phyloP scores from a whole-genome alignment of 2,113 vertebrate genomes.

The Notarius lentiginosus region DNA sequence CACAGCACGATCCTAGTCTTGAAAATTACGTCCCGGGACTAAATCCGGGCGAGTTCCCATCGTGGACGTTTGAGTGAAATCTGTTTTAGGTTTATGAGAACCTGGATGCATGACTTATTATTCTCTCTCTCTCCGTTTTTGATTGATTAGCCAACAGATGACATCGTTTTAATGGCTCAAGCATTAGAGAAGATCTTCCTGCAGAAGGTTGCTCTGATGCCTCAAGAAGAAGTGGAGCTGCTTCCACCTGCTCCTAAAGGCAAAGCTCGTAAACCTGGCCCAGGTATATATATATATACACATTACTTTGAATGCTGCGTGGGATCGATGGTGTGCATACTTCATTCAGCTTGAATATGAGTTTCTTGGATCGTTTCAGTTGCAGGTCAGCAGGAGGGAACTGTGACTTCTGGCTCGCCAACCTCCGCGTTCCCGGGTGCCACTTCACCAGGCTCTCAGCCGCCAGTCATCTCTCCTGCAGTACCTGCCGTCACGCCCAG shows the following conservation, averaged over 20 bases:
- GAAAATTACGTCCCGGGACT: not conserved
- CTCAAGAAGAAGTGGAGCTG: constrained; percentile 86
- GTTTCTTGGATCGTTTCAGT: not conserved
- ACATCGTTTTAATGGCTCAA: constrained; percentile 98
- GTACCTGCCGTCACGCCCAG: constrained; percentile 76
- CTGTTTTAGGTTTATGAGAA: not conserved
- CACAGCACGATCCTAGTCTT: not conserved
- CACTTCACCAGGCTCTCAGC: constrained; percentile 73
- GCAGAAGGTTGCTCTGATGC: constrained; percentile 92
- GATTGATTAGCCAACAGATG: constrained; percentile 86
- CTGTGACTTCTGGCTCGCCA: constrained; percentile 76
- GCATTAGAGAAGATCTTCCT: constrained; percentile 94
- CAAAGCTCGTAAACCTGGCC: constrained; percentile 78
- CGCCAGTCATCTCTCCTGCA: constrained; percentile 76
- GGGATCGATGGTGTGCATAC: not conserved
- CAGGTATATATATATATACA: constrained; percentile 68
- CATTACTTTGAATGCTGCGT: no score
- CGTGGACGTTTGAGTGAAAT: not conserved
- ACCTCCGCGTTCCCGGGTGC: constrained; percentile 73
- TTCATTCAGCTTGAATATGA: not conserved
- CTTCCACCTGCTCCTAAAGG: constrained; percentile 80
- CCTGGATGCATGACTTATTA: not conserved
- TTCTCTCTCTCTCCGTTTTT: not conserved
- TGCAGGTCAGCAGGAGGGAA: constrained; percentile 70
- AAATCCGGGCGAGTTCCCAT: not conserved